Evolutionary conservation across 2,113 vertebrate genomes (phyloP), one percentile per base, ranked within the genome.

Genomic region (Ciconia boyciana): DNA sequence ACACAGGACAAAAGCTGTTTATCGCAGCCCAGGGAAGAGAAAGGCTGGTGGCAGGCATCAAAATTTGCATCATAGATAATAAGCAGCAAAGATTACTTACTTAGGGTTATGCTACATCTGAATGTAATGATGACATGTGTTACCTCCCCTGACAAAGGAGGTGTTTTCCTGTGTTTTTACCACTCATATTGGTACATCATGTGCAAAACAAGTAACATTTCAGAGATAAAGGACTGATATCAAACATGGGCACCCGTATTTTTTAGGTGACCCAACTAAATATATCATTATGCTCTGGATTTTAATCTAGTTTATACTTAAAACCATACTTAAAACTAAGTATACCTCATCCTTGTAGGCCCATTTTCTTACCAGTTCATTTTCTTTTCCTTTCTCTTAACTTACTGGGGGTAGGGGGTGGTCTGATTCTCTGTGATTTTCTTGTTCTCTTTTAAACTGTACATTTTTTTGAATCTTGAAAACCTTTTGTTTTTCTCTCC

Each of bases 191-290:
- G 13, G 6, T 34, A 39, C 4, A 11, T 25, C 25, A 26, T 18
- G 3, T 41, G 55, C 13, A 51, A 74, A 87, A 82, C 51, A 46
- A 17, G 15, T 18, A 89, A 62, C 25, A 46, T 75, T 88, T 92
- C 52, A 76, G 70, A 86, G 34, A 79, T 14, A 74, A 60, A 86
- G 24, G 34, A 66, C 19, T 80, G 29, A 44, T 71, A 51, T 17
- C 8, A 83, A 79, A 19, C 8, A 62, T 29, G 12, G 9, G 13
- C 12, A 79, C 7, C 1, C 1, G 0, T 13, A 72, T 32, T 69
- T 95, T 86, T 82, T 44, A 61, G 9, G 14, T 57, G 28, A 61
- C 21, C 4, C 7, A 80, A 52, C 6, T 17, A 80, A 68, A 68
- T n/a, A 4, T 28, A 18, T 66, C 41, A 71, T 31, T 64, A 46